phyloP scores from a whole-genome alignment of 2,113 vertebrate species.

The Limanda limanda region DNA sequence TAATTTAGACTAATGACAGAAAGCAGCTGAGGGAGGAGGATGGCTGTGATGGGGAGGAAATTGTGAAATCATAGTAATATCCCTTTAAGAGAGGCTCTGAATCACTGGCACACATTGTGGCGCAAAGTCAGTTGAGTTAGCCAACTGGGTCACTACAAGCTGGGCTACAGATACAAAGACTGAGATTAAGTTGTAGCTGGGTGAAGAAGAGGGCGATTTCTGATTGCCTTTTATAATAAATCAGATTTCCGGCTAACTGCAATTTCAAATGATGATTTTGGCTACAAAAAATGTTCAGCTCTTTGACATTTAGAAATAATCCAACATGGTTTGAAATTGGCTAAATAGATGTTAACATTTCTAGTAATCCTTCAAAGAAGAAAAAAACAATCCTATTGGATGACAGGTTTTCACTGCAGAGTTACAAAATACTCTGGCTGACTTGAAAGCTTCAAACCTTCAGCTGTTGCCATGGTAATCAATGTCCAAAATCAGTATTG shows the following conservation, averaged over 20 bases:
- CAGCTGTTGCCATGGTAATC: neutral
- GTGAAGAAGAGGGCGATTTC: constrained; percentile 17
- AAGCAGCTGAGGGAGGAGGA: constrained; percentile 56
- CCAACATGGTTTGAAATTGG: no score
- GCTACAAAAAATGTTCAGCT: neutral
- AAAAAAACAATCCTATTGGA: neutral
- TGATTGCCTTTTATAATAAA: neutral
- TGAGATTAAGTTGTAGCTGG: constrained; percentile 17
- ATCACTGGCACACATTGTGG: constrained; percentile 44
- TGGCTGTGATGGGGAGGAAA: constrained; percentile 29
- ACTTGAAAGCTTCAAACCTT: neutral
- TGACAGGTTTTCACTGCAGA: neutral
- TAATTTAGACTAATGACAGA: constrained; percentile 24
- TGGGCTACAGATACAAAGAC: constrained; percentile 30
- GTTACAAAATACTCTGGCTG: neutral
- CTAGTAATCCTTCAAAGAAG: no score
- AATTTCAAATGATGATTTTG: neutral
- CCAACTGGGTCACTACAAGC: constrained; percentile 68
- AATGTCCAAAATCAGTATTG: neutral
- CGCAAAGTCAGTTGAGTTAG: constrained; percentile 42
- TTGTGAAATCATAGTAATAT: constrained; percentile 63
- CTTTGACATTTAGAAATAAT: neutral
- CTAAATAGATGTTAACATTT: no score
- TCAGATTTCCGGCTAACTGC: neutral
- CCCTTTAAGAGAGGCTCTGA: constrained; percentile 51